These are phyloP conservation scores for Phataginus tricuspis DNA, from an alignment of 2,797 vertebrate species.

Conservation along the genomic window DNA sequence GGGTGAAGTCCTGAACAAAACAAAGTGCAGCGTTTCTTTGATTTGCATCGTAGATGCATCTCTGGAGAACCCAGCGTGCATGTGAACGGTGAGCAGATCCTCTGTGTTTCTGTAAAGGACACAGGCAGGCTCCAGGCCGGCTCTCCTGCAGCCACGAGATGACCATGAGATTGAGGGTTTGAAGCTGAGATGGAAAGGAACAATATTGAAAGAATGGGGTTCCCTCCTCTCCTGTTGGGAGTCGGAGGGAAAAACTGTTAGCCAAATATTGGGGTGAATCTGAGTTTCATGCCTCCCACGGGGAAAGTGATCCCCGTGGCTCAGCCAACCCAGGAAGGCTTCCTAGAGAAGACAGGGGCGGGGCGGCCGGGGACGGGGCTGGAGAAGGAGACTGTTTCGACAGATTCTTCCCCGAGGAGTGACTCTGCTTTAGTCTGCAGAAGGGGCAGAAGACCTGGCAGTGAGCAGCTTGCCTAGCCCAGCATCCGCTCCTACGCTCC, in stretches of 20 bases:
- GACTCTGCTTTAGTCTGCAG: too few species aligned
- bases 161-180: neutral
- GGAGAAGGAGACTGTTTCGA: neutral
- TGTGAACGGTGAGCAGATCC: neutral
- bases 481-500: neutral
- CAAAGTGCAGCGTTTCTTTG: neutral
- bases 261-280: neutral
- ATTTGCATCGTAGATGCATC: neutral
- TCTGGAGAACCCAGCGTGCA: neutral
- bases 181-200: neutral
- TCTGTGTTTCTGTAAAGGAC: neutral
- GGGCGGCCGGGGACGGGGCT: neutral
- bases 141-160: neutral
- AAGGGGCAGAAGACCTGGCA: neutral
- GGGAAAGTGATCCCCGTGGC: neutral
- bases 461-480: fast-evolving
- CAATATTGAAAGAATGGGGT: neutral
- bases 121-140: neutral
- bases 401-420: too few species aligned
- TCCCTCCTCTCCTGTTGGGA: neutral
- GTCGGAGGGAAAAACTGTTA: neutral
- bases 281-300: neutral
- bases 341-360: neutral
- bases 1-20: neutral
- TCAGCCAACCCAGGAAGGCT: neutral